Evolutionary conservation across 2,888 invertebrate species (phyloP), one percentile per base, ranked within the genome.

Genomic region (Gastrophysa polygoni): DNA sequence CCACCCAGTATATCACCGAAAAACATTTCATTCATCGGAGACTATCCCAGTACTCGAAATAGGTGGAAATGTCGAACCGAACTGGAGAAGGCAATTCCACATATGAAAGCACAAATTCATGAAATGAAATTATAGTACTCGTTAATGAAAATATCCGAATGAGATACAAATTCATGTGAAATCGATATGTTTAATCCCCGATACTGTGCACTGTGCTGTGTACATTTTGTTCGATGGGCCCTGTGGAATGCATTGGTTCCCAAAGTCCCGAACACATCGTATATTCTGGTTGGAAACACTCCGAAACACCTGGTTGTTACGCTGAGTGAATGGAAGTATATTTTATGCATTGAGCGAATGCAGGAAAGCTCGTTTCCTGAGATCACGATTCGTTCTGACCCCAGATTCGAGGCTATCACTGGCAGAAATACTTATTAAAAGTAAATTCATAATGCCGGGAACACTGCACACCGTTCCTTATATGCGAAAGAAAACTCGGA

Each of bases 331-430:
- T 24, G 34, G 51, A 59, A 59, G 50, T 51, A 59, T 59, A 59
- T 51, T 43, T 59, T 59, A 59, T 59, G 59, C 51, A 59, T 43
- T 38, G 50, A 58, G 43, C 50, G 58, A 49, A 50, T 38, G 24
- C 44, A 51, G 44, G 24, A 24, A 24, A 24, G 7, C 24, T 24
- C 7, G 4, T 29, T 50, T 51, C 46, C 24, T 44, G 34, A 59
- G 46, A 59, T 51, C 58, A 58, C 50, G 50, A 28, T 20, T 24
- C 28, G 17, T 11, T 20, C 17, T 18, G 47, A 57, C 29, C 57
- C 46, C 56, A 34, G 18, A 20, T 56, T 44, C 18, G 56, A 56
- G 56, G 46, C 56, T 32, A 56, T 47, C 47, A 47, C 43, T 29
- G 28, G 56, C 47, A 1, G 6, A 8, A 5, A 24, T 47, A 46